These are phyloP conservation scores for Knipowitschia caucasica DNA, from an alignment of 2,797 vertebrate genomes.

Conservation along the genomic window DNA sequence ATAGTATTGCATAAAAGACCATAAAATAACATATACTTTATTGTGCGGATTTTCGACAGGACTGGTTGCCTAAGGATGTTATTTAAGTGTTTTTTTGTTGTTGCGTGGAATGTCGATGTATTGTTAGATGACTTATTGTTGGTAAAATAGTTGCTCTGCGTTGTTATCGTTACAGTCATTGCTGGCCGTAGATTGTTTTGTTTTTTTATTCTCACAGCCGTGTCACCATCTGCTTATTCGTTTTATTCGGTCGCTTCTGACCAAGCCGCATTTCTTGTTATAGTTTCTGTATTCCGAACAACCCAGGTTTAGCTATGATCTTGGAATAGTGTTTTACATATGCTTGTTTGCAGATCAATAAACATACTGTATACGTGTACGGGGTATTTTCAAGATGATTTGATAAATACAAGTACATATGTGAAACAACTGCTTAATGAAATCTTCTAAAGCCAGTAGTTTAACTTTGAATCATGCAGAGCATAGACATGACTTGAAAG, in stretches of 20 bases:
- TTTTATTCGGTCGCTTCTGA: background rate
- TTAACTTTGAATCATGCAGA: conserved; percentile 23
- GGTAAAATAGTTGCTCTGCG: background rate
- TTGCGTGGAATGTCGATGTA: background rate
- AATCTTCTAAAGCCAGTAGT: conserved; percentile 8
- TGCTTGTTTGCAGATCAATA: background rate
- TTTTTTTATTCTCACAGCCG: background rate
- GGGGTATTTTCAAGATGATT: background rate
- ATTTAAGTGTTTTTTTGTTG: too few species aligned
- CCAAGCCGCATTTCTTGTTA: background rate
- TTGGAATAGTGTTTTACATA: background rate
- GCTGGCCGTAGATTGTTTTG: conserved; percentile 3
- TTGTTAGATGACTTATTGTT: background rate
- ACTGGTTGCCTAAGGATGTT: too few species aligned
- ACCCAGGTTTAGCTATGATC: too few species aligned
- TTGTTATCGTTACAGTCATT: background rate
- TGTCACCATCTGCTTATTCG: conserved; percentile 7
- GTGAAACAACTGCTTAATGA: too few species aligned
- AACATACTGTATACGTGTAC: background rate
- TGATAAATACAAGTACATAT: background rate
- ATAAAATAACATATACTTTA: too few species aligned
- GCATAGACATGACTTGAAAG: conserved; percentile 35
- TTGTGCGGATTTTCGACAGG: conserved; percentile 25
- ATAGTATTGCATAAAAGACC: background rate
- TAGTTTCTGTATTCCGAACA: too few species aligned